Evolutionary conservation across 2,113 vertebrate species (phyloP), one percentile per base, ranked within the genome.

Genomic region (Tupaia chinensis): DNA sequence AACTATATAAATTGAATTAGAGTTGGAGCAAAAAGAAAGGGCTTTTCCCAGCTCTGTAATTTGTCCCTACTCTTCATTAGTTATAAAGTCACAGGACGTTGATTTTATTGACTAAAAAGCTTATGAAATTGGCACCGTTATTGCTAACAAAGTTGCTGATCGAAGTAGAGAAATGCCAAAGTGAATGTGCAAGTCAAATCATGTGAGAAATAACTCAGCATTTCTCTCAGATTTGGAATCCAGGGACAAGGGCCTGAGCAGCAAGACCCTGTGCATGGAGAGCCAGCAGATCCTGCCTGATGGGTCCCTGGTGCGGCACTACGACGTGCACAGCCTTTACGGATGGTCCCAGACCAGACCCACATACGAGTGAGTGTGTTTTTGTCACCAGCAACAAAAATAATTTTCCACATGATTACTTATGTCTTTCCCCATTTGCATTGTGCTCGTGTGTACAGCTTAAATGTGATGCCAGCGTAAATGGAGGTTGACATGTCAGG

Each of bases 281-380:
- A 99, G 98, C 7, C 96, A 98, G 66, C 99, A 99, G 53, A 83
- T 98, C 92, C 99, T 99, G 9, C 83, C 98, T 0, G 98, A 99
- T 0, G 99, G 99, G 44, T 99, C 97, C 5, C 81, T 11, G 0
- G 99, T 99, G 86, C 98, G 89, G 56, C 99, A 99, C 95, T 99
- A 98, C 0, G 99, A 99, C 0, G 99, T 99, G 3, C 99, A 99
- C 98, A 99, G 54, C 89, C 98, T 99, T 5, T 99, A 99, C 0
- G 99, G 99, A 61, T 99, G 99, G 99, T 99, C 99, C 29, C 99
- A 99, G 95, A 95, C 99, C 81, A 99, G 99, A 95, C 98, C 99
- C 34, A 99, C 99, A 17, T 98, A 99, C 2, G 98, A 99, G 99
- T 99, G 96, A 99, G 99, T 98, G 0, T 80, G 54, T 15, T 78